Evolutionary conservation across 1,140 invertebrate species (phyloP), one percentile per base, ranked within the genome.

Genomic region (Mactra quadrangularis): DNA sequence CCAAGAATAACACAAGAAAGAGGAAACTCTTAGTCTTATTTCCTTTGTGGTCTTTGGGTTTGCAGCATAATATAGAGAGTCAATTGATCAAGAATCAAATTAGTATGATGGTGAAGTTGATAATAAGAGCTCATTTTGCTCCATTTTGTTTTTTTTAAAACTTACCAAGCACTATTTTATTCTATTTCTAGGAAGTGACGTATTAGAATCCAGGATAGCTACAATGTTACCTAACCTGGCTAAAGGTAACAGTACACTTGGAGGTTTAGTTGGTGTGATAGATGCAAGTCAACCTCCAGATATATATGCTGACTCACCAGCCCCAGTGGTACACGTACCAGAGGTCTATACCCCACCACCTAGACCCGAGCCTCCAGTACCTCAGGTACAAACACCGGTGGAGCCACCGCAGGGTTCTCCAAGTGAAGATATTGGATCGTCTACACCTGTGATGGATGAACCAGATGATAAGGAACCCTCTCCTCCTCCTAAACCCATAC

Each of bases 391-490:
- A 62, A 38, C 57, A 47, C 38, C 62, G 62, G 33, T 59, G 29
- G 68, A 85, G 31, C 31, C 50, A 33, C n/a, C 31, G n/a, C 45
- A 71, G 27, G 22, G 35, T 29, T 6, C 17, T 19, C 35, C 59
- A 25, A 7, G 17, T 38, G 86, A 84, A 19, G 87, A 87, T 35
- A 87, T 87, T 19, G 86, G 90, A 7, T 84, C 85, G 13, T 84
- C 85, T 15, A 91, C 91, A 17, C 86, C 88, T 0, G 79, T 82
- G 7, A 29, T 64, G 22, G 79, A 82, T 82, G 79, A 82, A 66
- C 70, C 27, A n/a, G 70, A 82, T 22, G 79, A 82, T 2, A 82
- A 72, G 31, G 50, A 78, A 22, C 59, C 41, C 0, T 19, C 55
- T 6, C 33, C 70, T 17, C 57, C 55, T 19, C 70, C 70, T n/a